These are phyloP conservation scores for Timandra comae DNA, from an alignment of 2,888 invertebrate species.

Conservation along the genomic window DNA sequence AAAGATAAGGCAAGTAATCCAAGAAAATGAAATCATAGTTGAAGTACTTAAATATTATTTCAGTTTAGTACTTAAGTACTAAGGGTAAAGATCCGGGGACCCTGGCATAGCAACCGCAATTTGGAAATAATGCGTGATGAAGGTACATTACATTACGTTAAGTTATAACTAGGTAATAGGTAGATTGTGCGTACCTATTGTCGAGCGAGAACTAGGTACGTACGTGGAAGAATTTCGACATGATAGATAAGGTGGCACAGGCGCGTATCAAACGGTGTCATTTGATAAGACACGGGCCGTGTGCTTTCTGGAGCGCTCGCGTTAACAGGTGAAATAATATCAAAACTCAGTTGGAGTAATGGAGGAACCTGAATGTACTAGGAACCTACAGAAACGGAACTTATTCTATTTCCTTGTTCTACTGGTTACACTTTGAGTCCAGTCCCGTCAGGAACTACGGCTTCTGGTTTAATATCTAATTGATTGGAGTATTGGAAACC, in stretches of 20 bases:
- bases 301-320: conserved; percentile 53
- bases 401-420: too few species aligned
- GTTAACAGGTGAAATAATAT: conserved; percentile 29
- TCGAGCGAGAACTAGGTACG: conserved; percentile 35
- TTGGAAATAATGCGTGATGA: conserved; percentile 3
- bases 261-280: conserved; percentile 73
- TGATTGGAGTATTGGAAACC: too few species aligned
- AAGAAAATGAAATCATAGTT: conserved; percentile 4
- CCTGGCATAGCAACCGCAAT: too few species aligned
- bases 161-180: too few species aligned
- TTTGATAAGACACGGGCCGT: conserved; percentile 67
- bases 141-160: too few species aligned
- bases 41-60: conserved; percentile 3
- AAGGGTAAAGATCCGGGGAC: conserved; percentile 17
- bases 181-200: conserved; percentile 18
- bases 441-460: too few species aligned
- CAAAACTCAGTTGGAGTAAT: too few species aligned
- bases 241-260: conserved; percentile 64
- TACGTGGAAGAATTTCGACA: conserved; percentile 75
- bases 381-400: too few species aligned
- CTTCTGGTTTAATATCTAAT: too few species aligned
- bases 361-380: too few species aligned
- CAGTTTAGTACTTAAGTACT: too few species aligned
- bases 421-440: too few species aligned
- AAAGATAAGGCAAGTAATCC: conserved; percentile 9